Percentiles rank a stretch among this genome's conserved stretches.
phyloP scores from a whole-genome alignment of 2,797 vertebrate genomes.

The Urosaurus nigricauda region DNA sequence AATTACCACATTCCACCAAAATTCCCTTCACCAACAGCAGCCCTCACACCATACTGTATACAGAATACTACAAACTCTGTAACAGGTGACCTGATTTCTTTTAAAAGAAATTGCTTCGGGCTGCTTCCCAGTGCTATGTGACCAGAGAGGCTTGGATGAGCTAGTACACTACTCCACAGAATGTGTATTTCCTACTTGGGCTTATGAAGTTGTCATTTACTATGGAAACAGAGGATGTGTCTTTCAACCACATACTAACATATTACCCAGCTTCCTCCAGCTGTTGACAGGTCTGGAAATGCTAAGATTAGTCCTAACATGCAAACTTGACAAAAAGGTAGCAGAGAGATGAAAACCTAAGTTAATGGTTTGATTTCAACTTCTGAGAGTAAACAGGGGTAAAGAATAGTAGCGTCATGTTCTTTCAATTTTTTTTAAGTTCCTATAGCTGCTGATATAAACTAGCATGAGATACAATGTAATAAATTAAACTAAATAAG shows the following conservation, averaged over 20 bases:
- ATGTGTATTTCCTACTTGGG: neutral
- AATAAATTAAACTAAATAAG: constrained; percentile 35
- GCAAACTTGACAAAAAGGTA: constrained; percentile 46
- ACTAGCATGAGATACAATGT: constrained; percentile 10
- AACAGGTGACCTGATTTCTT: neutral
- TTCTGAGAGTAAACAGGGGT: neutral
- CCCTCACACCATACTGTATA: neutral
- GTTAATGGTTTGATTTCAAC: constrained; percentile 39
- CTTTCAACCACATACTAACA: constrained; percentile 19
- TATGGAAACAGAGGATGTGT: constrained; percentile 28
- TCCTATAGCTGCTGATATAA: constrained; percentile 31
- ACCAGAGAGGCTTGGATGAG: neutral
- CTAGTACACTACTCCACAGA: neutral
- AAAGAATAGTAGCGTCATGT: constrained; percentile 24
- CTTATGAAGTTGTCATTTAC: neutral
- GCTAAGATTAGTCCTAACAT: constrained; percentile 31
- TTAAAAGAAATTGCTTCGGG: neutral
- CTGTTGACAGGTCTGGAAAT: constrained; percentile 52
- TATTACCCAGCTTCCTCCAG: constrained; percentile 19
- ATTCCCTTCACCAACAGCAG: neutral
- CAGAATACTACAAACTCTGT: neutral
- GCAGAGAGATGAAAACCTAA: constrained; percentile 1
- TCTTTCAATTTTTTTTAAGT: constrained; percentile 49
- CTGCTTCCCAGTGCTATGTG: neutral
- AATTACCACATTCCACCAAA: neutral